Evolutionary conservation across 2,113 vertebrate genomes (phyloP), one percentile per base, ranked within the genome.

Genomic region (Gnathonemus echidnorhynchus): DNA sequence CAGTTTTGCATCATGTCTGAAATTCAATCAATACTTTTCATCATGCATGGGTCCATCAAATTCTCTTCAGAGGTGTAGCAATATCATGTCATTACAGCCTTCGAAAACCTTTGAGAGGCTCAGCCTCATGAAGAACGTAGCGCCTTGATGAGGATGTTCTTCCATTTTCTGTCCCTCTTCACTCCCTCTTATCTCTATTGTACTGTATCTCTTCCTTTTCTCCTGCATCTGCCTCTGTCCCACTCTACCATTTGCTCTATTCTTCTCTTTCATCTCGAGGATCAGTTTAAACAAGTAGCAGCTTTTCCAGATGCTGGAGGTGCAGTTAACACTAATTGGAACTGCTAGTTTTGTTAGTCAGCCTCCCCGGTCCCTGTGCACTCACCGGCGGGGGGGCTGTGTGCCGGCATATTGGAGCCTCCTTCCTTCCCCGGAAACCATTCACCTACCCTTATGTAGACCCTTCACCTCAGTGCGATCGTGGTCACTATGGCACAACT

Each of bases 311-410:
- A 88, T 91, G 94, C 93, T 95, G 94, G 93, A 94, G 96, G 92
- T 91, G 93, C 91, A 93, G 95, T 95, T 95, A 92, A 96, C 95
- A 95, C 94, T 95, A 96, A 96, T 95, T 96, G 95, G 93, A 89
- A 94, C 91, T 93, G 94, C 94, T 92, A 89, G 91, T 92, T 94
- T 94, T 94, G 91, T 92, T 42, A 94, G 93, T 93, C 90, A 92
- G 58, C 77, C 86, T 92, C 91, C 86, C 90, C 50, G 85, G 90
- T 93, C 92, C 88, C 91, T 96, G 92, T 96, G 97, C 96, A 92
- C 93, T 90, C 94, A 94, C 92, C 93, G 93, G 92, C 92, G 89
- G 95, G 93, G 93, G 92, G 13, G 94, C 92, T 91, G 85, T 91
- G 3, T 90, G 90, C 89, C 89, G 90, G 91, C 93, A 92, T 50